Conservation (phyloP, 2,797 vertebrate species). For the Manis pentadactyla region DNA sequence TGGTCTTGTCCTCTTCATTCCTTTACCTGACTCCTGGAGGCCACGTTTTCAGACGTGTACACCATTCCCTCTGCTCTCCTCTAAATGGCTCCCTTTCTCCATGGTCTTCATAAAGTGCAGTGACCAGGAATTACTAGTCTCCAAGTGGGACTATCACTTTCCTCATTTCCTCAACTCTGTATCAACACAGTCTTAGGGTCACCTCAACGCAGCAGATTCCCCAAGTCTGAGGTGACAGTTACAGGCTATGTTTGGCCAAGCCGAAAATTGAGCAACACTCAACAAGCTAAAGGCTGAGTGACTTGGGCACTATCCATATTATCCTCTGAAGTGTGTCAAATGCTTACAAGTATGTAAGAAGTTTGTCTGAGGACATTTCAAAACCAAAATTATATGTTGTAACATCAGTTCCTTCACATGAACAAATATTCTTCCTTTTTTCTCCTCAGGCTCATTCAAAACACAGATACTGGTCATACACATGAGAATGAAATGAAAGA, state of each 20-base stretch:
- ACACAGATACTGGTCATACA: background rate
- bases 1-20: background rate
- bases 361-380: background rate
- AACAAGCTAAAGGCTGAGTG: background rate
- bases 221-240: background rate
- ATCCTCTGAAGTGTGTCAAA: background rate
- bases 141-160: background rate
- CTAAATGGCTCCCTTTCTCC: background rate
- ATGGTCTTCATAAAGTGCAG: background rate
- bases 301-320: background rate
- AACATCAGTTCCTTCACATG: background rate
- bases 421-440: constrained; percentile 1
- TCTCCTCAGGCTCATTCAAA: background rate
- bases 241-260: background rate
- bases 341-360: background rate
- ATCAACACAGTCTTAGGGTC: background rate
- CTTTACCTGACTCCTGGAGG: background rate
- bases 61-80: background rate
- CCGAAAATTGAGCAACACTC: background rate
- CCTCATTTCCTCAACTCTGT: background rate
- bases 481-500: background rate
- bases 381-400: background rate
- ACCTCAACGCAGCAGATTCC: background rate
- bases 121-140: background rate
- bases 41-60: background rate